phyloP scores from a whole-genome alignment of 2,113 vertebrate species.

The Dromas ardeola region DNA sequence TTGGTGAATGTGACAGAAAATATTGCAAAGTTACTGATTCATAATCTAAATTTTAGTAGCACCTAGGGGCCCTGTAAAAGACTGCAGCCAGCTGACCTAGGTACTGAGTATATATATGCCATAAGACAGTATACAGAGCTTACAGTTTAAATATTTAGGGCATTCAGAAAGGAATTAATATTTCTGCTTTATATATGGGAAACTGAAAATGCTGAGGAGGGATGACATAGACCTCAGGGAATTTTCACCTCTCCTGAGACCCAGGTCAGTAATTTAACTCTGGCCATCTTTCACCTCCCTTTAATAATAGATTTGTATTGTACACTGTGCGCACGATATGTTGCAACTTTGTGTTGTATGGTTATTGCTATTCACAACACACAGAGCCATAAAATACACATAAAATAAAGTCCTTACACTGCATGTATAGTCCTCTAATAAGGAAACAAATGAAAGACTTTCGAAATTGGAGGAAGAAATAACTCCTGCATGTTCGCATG shows the following conservation, averaged over 20 bases:
- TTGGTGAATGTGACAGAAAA: neutral
- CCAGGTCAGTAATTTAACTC: neutral
- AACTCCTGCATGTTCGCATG: rapidly evolving
- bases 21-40: neutral
- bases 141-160: neutral
- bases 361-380: neutral
- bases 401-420: neutral
- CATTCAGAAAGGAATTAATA: neutral
- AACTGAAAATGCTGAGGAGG: neutral
- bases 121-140: neutral
- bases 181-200: neutral
- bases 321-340: neutral
- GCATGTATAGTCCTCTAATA: neutral
- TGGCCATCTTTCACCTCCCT: neutral
- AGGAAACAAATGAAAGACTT: neutral
- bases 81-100: neutral
- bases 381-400: neutral
- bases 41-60: conserved; percentile 25
- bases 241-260: neutral
- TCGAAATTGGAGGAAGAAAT: neutral
- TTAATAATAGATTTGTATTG: neutral
- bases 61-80: neutral
- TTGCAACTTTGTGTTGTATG: neutral
- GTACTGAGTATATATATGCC: neutral
- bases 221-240: neutral